phyloP scores from a whole-genome alignment of 2,888 invertebrate species.

The Branchellion lobata region DNA sequence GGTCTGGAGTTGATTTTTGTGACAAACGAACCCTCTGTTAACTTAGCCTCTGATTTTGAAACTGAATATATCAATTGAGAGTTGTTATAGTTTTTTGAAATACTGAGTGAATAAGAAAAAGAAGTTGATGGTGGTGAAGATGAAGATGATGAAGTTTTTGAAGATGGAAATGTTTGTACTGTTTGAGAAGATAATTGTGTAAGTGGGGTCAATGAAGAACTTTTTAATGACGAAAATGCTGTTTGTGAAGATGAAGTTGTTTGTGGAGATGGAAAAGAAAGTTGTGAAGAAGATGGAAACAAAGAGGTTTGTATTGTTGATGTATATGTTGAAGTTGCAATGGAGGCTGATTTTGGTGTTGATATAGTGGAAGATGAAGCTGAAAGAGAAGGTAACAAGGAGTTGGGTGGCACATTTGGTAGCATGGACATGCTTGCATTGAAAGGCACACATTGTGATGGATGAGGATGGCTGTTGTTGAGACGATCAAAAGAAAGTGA shows the following conservation, averaged over 20 bases:
- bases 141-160: no score
- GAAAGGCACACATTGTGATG: constrained; percentile 6
- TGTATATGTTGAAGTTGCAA: no score
- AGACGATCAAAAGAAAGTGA: not conserved
- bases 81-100: no score
- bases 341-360: no score
- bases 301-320: no score
- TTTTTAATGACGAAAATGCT: not conserved
- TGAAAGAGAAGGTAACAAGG: not conserved
- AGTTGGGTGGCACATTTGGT: constrained; percentile 12
- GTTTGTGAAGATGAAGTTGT: not conserved
- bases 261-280: not conserved
- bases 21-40: not conserved
- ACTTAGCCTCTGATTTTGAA: no score
- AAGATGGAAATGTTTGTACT: not conserved
- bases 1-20: not conserved
- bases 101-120: no score
- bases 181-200: not conserved
- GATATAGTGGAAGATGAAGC: not conserved
- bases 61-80: no score
- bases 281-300: not conserved
- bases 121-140: no score
- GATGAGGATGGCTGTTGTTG: constrained; percentile 15
- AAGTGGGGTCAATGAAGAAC: not conserved
- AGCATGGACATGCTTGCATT: constrained; percentile 7